Evolutionary conservation across 2,797 vertebrate genomes (phyloP), one percentile per base, ranked within the genome.

Genomic region (Danio albolineatus): DNA sequence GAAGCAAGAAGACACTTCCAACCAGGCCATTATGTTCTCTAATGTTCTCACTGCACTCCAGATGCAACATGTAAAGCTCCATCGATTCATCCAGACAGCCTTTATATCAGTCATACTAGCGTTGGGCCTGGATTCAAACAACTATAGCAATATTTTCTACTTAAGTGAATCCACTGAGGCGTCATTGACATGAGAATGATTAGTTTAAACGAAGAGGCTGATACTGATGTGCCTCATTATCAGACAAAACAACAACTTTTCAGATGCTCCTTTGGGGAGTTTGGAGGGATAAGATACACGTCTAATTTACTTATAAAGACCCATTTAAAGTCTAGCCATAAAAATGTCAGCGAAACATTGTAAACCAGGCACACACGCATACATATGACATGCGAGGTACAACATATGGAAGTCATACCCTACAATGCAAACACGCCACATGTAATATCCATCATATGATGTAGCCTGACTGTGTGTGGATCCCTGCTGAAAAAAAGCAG

Each of bases 21-120:
- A 86, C 85, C 51, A 61, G 82, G 83, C 79, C 44, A 83, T 89
- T 87, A 57, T 36, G 85, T 78, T 82, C 83, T 83, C 66, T 85
- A 84, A 86, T 87, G 82, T 80, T 86, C 83, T 89, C 66, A 19
- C 48, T 56, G 73, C 57, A 21, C 76, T 76, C 78, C 76, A 81
- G 66, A 53, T 73, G 36, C 21, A 79, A 74, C 56, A 48, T 64
- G 59, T 57, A 79, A 78, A 56, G 72, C 75, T 85, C 69, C 76
- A 76, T 80, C 70, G 76, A 76, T 82, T 84, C 82, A 74, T 72
- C 78, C 77, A 74, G 76, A 82, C 75, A 76, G 78, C 70, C 72
- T 77, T 84, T 76, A 73, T 73, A 82, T 84, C 51, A 69, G 53
- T 86, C 77, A 74, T 74, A 64, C 62, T n/a, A 70, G 74, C 82